Base-by-base conservation (phyloP, 1,140 invertebrate genomes). In the Drosophila pandora region DNA sequence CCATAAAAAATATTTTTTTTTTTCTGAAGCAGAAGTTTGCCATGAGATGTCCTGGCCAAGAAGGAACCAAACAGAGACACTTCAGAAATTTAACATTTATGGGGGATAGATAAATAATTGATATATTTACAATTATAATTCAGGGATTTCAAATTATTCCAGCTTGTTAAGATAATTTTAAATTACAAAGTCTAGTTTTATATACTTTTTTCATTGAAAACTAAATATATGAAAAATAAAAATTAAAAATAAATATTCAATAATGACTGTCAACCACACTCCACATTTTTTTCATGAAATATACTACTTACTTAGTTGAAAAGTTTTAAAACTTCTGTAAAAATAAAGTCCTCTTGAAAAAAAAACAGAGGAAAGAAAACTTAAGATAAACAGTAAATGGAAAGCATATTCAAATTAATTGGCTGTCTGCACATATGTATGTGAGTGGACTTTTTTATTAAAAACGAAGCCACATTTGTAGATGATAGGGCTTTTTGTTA, bases 331-430 rank as follows among this genome's bases (percentile, higher is more conserved):
- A 21, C 56, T 37, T 4, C 10, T 12, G 12, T 69, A 58, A 74
- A 55, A 45, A 56, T 17, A 34, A 69, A 57, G 41, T 69, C 32
- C 0, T 34, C 9, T 55, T 55, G 28, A 9, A 56, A 39, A 69
- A 69, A 47, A 56, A 30, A 22, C 30, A 34, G 30, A 22, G 13
- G 64, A 25, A 13, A 47, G 52, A n/a, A 67, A 79, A 83, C 79
- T 83, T 71, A 67, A 71, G 70, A 70, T 62, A 83, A 76, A 79
- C 64, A 69, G 58, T 50, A 76, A 75, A 71, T 78, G 53, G 57
- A 62, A 69, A 52, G 39, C 67, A 67, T 78, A 81, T 67, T 76
- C 60, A 75, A 83, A 83, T 83, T 83, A 83, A 83, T 83, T 83
- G 75, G 32, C 70, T 58, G 47, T 45, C 55, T 47, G 34, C 68